Evolutionary conservation across 2,888 invertebrate genomes (phyloP).

Genomic region (Marronus borbonicus): DNA sequence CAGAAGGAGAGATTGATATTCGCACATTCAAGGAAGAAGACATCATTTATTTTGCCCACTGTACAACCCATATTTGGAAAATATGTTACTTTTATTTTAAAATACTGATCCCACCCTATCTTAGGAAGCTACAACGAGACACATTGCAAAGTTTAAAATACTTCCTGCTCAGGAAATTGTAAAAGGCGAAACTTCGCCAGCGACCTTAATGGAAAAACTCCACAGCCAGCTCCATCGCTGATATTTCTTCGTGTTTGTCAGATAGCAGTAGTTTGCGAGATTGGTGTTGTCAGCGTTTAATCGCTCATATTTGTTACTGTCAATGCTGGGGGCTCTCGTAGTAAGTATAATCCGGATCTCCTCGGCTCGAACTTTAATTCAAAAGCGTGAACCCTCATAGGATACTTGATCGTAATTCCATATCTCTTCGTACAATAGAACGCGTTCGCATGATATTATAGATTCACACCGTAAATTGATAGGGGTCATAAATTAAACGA

Average conservation of each 20-base stretch:
- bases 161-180: slow-evolving; percentile 7
- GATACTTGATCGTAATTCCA: slow-evolving; percentile 27
- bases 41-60: too few relatives aligned
- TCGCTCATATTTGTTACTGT: slow-evolving; percentile 40
- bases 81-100: too few relatives aligned
- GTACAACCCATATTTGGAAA: too few relatives aligned
- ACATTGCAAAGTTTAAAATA: slow-evolving; percentile 1
- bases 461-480: background rate
- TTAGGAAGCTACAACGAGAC: too few relatives aligned
- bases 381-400: slow-evolving; percentile 9
- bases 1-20: too few relatives aligned
- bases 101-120: too few relatives aligned
- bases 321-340: background rate
- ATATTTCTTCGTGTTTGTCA: slow-evolving; percentile 30
- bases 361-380: slow-evolving; percentile 1
- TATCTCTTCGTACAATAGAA: background rate
- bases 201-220: slow-evolving; percentile 24
- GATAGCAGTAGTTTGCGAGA: slow-evolving; percentile 31
- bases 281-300: slow-evolving; percentile 39
- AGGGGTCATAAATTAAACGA: background rate
- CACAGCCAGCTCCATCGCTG: background rate
- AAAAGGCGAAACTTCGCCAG: background rate
- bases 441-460: background rate
- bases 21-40: too few relatives aligned
- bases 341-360: slow-evolving; percentile 26